Percentiles rank a stretch among this genome's conserved stretches.
These are phyloP conservation scores for Cephus rjabovi DNA, from an alignment of 2,888 invertebrate species.

Conservation along the genomic window DNA sequence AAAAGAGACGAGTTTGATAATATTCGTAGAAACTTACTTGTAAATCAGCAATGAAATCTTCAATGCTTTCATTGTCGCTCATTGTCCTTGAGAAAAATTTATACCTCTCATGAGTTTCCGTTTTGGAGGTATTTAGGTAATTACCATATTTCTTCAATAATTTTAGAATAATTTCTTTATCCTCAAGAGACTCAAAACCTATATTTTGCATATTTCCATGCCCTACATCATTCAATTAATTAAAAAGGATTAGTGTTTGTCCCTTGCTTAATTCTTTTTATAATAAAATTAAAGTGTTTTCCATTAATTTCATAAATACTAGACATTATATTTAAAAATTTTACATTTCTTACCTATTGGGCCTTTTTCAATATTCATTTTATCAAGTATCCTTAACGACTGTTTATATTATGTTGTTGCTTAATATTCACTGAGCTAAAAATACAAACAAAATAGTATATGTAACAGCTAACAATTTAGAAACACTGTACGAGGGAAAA, in stretches of 20 bases:
- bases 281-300: conserved; percentile 9
- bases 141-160: conserved; percentile 35
- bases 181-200: conserved; percentile 12
- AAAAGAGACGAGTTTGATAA: not conserved
- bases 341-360: conserved; percentile 33
- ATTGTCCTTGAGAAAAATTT: conserved; percentile 32
- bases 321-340: conserved; percentile 36
- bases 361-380: conserved; percentile 16
- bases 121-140: conserved; percentile 27
- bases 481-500: not conserved
- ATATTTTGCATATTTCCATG: conserved; percentile 23
- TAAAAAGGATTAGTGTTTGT: conserved; percentile 30
- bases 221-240: conserved; percentile 37
- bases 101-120: conserved; percentile 30
- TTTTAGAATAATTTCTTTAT: conserved; percentile 29
- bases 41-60: conserved; percentile 29
- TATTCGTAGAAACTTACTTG: conserved; percentile 21
- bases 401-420: conserved; percentile 10
- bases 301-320: conserved; percentile 30
- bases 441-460: not conserved
- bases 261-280: conserved; percentile 13
- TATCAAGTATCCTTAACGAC: conserved; percentile 22
- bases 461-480: too few relatives aligned
- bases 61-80: conserved; percentile 20
- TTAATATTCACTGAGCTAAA: not conserved